Percentiles rank a stretch among this genome's conserved stretches.
Conservation (phyloP, 2,797 vertebrate genomes). For the Rhynchonycteris naso region DNA sequence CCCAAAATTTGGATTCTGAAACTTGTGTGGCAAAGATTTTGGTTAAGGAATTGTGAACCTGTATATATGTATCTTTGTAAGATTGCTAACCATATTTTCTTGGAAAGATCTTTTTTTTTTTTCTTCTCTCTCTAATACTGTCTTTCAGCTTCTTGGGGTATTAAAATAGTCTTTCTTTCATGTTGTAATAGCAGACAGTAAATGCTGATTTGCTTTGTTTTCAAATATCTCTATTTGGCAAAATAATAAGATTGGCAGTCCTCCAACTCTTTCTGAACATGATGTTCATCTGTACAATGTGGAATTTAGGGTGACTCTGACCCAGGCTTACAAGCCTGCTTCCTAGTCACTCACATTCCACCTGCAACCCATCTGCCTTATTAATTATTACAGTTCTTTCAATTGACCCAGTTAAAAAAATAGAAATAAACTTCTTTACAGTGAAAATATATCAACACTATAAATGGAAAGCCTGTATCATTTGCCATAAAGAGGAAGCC, state of each 20-base stretch:
- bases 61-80: background rate
- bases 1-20: background rate
- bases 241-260: background rate
- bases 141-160: background rate
- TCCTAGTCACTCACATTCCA: background rate
- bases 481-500: background rate
- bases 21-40: constrained; percentile 1
- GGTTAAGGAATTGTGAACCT: background rate
- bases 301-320: background rate
- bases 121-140: background rate
- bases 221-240: constrained; percentile 33
- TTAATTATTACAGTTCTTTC: constrained; percentile 19
- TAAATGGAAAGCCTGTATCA: background rate
- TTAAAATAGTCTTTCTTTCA: constrained; percentile 36
- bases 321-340: background rate
- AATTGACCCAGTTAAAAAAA: background rate
- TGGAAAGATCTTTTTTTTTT: background rate
- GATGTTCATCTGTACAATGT: background rate
- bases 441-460: background rate
- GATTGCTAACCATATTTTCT: background rate
- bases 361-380: background rate
- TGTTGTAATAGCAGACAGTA: background rate
- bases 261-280: background rate
- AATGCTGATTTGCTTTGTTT: background rate
- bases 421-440: background rate